A percentile compares a stretch with the other conserved stretches of the same genome.
Evolutionary conservation across 2,113 vertebrate genomes (phyloP).

Genomic region (Pterocles orientalis): DNA sequence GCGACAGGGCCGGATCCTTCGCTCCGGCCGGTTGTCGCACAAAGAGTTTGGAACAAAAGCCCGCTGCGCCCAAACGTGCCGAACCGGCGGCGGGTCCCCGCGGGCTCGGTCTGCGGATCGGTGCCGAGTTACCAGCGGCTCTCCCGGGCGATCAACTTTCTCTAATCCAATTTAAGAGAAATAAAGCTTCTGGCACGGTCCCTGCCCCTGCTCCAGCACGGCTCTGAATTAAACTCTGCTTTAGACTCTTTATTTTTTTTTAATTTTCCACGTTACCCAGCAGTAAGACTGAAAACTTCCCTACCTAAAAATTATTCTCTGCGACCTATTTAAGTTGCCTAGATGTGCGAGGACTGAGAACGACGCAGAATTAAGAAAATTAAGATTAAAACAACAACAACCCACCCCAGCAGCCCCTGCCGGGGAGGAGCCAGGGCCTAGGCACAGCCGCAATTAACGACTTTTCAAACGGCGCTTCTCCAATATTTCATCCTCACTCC

Average conservation of each 20-base stretch:
- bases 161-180: neutral
- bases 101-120: rapidly evolving
- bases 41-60: conserved; percentile 65
- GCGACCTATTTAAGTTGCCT: rapidly evolving
- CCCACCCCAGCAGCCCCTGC: neutral
- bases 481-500: rapidly evolving
- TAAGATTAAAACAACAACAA: neutral
- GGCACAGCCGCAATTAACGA: neutral
- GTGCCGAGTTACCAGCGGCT: neutral
- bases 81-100: too few species aligned
- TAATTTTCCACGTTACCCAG: neutral
- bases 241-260: rapidly evolving
- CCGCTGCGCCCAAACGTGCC: neutral
- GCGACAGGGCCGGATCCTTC: neutral
- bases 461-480: neutral
- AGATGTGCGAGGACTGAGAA: neutral
- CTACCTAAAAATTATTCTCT: neutral
- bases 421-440: neutral
- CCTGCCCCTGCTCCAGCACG: neutral
- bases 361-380: neutral
- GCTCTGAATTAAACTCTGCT: neutral
- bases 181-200: neutral
- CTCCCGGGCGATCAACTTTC: neutral
- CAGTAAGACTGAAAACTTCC: neutral
- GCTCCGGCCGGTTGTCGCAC: neutral